phyloP scores from a whole-genome alignment of 2,888 invertebrate species.

The Mythimna loreyi region DNA sequence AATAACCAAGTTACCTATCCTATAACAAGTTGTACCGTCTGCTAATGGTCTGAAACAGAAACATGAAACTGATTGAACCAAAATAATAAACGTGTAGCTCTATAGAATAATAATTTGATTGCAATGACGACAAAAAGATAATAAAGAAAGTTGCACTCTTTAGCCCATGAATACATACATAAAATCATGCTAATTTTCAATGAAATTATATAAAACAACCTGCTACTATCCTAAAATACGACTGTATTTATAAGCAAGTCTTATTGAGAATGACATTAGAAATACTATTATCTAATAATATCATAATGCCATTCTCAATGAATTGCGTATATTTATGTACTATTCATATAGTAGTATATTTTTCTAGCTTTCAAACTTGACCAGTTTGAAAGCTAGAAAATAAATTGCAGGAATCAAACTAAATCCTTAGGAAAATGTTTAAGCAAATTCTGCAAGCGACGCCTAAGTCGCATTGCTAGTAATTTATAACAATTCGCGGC shows the following conservation, averaged over 20 bases:
- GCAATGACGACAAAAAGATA: background rate
- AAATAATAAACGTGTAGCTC: slow-evolving; percentile 16
- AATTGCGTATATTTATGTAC: background rate
- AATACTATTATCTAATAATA: no score
- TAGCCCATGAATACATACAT: background rate
- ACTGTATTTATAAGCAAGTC: background rate
- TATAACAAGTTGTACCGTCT: slow-evolving; percentile 23
- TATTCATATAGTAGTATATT: background rate
- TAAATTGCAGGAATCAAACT: slow-evolving; percentile 36
- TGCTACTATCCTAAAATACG: background rate
- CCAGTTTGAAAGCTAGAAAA: slow-evolving; percentile 18
- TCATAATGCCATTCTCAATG: no score
- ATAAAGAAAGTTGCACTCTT: no score
- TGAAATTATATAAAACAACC: background rate
- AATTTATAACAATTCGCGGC: slow-evolving; percentile 65
- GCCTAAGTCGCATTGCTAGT: slow-evolving; percentile 49
- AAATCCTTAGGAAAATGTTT: slow-evolving; percentile 54
- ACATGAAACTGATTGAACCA: slow-evolving; percentile 34
- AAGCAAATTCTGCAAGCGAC: slow-evolving; percentile 57
- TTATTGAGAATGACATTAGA: no score
- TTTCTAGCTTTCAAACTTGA: slow-evolving; percentile 7
- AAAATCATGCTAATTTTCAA: no score
- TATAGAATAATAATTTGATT: slow-evolving; percentile 12
- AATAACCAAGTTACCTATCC: slow-evolving; percentile 46
- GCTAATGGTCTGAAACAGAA: slow-evolving; percentile 40